Conservation (phyloP, 1,140 invertebrate genomes). For the Hyles vespertilio region DNA sequence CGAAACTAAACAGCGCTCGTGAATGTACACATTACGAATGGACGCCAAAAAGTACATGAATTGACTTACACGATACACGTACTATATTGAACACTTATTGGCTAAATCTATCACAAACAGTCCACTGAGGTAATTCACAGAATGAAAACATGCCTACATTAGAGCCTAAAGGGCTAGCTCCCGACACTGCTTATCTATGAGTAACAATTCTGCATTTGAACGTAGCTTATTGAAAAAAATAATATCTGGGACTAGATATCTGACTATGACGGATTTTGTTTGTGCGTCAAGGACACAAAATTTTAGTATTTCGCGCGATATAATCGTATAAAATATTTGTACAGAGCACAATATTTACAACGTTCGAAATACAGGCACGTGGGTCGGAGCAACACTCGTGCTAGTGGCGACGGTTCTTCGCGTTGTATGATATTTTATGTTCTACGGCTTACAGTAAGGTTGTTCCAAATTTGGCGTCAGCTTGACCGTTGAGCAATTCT, state of each 20-base stretch:
- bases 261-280: slow-evolving; percentile 62
- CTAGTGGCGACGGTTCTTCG: not conserved
- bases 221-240: slow-evolving; percentile 46
- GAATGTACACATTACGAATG: slow-evolving; percentile 25
- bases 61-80: slow-evolving; percentile 65
- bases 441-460: slow-evolving; percentile 6
- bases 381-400: slow-evolving; percentile 18
- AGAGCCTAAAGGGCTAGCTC: slow-evolving; percentile 29
- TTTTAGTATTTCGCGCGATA: slow-evolving; percentile 12
- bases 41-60: slow-evolving; percentile 65
- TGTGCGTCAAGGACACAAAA: slow-evolving; percentile 35
- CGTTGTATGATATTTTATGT: not conserved
- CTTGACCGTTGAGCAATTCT: slow-evolving; percentile 29
- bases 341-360: slow-evolving; percentile 21
- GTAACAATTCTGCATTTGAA: slow-evolving; percentile 42
- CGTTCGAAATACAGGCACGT: slow-evolving; percentile 32
- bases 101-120: slow-evolving; percentile 73
- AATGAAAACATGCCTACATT: slow-evolving; percentile 43
- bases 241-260: slow-evolving; percentile 66
- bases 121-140: slow-evolving; percentile 69
- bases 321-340: slow-evolving; percentile 8
- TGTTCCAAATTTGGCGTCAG: slow-evolving; percentile 22
- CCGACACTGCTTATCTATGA: slow-evolving; percentile 36
- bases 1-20: too few relatives aligned
- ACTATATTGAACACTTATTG: slow-evolving; percentile 73